A percentile compares a stretch with the other conserved stretches of the same genome.
These are phyloP conservation scores for Carcinoscorpius rotundicauda DNA, from an alignment of 1,140 invertebrate genomes.

Conservation along the genomic window DNA sequence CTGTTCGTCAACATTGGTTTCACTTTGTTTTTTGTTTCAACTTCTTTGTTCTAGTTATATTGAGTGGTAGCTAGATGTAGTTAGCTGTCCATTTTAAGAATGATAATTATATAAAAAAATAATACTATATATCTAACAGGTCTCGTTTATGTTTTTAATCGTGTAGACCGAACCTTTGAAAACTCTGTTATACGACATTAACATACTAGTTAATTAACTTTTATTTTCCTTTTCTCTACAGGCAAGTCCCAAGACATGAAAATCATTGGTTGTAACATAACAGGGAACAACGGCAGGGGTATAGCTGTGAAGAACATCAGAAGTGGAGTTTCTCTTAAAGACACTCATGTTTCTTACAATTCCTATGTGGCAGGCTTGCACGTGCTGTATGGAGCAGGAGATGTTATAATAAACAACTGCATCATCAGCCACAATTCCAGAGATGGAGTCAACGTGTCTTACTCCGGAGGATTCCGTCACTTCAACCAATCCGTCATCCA, in stretches of 20 bases:
- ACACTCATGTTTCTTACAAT: conserved; percentile 70
- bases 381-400: conserved; percentile 66
- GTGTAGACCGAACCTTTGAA: no score
- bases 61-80: no score
- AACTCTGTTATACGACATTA: no score
- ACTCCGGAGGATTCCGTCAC: conserved; percentile 77
- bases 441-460: conserved; percentile 59
- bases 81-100: no score
- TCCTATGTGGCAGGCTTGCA: conserved; percentile 77
- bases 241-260: conserved; percentile 77
- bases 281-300: conserved; percentile 84
- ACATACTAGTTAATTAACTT: no score
- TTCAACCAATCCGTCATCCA: conserved; percentile 62
- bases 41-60: no score
- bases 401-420: conserved; percentile 82
- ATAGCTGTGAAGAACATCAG: conserved; percentile 70
- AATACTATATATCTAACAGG: no score
- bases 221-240: conserved; percentile 25
- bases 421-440: conserved; percentile 78
- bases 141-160: no score
- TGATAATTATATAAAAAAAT: no score
- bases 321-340: conserved; percentile 63
- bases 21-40: no score
- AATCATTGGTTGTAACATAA: conserved; percentile 66
- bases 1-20: no score